phyloP scores from a whole-genome alignment of 2,113 vertebrate species.

The Hemicordylus capensis region DNA sequence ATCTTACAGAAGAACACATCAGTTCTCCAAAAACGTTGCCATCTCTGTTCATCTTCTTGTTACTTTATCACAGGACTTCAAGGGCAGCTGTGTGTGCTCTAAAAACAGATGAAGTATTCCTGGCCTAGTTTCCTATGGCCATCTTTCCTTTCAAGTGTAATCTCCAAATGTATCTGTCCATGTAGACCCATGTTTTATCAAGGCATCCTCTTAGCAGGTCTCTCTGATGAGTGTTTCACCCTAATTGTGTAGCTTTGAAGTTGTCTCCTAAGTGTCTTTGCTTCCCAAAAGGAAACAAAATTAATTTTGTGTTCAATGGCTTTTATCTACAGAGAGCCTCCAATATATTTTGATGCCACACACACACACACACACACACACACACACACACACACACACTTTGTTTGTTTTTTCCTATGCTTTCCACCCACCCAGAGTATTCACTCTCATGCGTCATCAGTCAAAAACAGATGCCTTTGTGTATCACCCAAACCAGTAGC shows the following conservation, averaged over 20 bases:
- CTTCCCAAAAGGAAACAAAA: conserved; percentile 2
- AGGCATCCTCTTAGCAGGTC: not conserved
- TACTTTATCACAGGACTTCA: not conserved
- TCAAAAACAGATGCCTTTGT: not conserved
- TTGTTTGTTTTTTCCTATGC: not conserved
- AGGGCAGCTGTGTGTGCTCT: not conserved
- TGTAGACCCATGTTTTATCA: not conserved
- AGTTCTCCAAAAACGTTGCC: not conserved
- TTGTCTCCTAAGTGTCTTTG: not conserved
- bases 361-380: rapidly evolving
- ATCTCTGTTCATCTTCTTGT: not conserved
- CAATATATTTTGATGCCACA: not conserved
- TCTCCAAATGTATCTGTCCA: not conserved
- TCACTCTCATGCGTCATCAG: not conserved
- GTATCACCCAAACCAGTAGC: not conserved
- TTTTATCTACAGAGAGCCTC: not conserved
- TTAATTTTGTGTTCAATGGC: not conserved
- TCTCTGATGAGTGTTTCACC: not conserved
- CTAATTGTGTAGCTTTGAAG: conserved; percentile 16
- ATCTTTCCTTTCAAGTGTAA: conserved; percentile 1
- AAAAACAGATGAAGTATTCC: not conserved
- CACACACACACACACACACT: no score
- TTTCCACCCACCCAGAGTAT: not conserved
- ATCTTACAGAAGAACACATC: no score
- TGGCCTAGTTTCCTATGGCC: not conserved